Base-by-base conservation (phyloP, 2,888 invertebrate genomes). In the Cheilosia scutellata region DNA sequence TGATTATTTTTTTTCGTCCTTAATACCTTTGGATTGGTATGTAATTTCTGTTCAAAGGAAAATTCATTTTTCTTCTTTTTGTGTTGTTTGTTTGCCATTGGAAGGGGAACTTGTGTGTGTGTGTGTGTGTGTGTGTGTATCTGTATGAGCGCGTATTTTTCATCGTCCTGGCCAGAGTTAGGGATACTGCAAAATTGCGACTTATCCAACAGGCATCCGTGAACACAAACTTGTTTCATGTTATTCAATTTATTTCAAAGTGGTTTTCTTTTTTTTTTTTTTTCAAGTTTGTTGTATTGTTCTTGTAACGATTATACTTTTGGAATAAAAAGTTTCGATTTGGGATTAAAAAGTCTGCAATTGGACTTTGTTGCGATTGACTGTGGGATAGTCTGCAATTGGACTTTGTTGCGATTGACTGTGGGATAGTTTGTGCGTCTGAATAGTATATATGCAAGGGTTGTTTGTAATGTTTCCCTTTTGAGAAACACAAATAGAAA, bases 31-130 rank as follows among this genome's bases (percentile, higher is more conserved):
- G 44, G 86, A 82, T 86, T 82, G 82, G 62, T 72, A 82, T 86
- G 82, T 86, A 86, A 86, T 86, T 86, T 66, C 76, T 75, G 76
- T 76, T 86, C 63, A 72, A 86, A 82, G 58, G 82, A 51, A 86
- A 74, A 80, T 72, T 82, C 68, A 76, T 76, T 82, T 86, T 72
- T 62, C 57, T 68, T 76, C 42, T 62, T 74, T 31, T 25, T 51
- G 33, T 44, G 47, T 27, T 49, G 70, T 57, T 37, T 63, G 40
- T 60, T 76, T 77, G 68, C 62, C 68, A 68, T 42, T 53, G 13
- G 65, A 75, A 70, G 58, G 70, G 63, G 44, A 70, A 75, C 70
- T 20, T 74, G 78, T 79, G 58, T 70, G 13, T 11, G 7, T 20
- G 2, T 55, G 58, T 37, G 11, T 25, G 5, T 62, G 65, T 9